A percentile compares a stretch with the other conserved stretches of the same genome.
Evolutionary conservation across 1,140 invertebrate species (phyloP).

Genomic region (Ooceraea biroi): DNA sequence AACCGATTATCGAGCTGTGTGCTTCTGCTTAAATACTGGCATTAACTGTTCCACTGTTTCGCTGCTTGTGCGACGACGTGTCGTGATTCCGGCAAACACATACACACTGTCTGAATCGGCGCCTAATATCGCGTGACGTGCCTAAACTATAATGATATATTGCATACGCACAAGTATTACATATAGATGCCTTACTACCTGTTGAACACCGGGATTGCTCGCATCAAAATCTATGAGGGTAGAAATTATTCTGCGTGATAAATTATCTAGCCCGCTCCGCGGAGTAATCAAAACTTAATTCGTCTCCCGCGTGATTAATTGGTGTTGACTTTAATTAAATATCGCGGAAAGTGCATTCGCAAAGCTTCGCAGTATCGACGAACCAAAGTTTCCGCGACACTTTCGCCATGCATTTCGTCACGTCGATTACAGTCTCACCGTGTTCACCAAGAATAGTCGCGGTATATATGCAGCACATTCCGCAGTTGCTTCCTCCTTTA

Average conservation of each 20-base stretch:
- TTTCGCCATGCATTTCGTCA: not conserved
- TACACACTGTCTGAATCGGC: not conserved
- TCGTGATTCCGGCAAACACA: too few species aligned
- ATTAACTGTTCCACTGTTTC: too few species aligned
- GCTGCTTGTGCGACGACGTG: too few species aligned
- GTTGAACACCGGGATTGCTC: conserved; percentile 55
- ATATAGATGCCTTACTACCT: conserved; percentile 50
- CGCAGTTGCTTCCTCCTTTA: not conserved
- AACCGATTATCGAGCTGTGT: not conserved
- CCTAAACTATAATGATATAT: conserved; percentile 53
- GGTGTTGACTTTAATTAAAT: conserved; percentile 15
- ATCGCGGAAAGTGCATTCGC: not conserved
- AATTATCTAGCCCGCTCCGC: conserved; percentile 7
- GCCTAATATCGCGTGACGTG: conserved; percentile 44
- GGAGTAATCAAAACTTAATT: not conserved
- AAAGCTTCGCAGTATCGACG: not conserved
- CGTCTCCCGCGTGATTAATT: conserved; percentile 1
- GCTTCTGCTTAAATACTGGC: conserved; percentile 8
- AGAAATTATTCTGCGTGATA: conserved; percentile 35
- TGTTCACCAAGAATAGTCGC: not conserved
- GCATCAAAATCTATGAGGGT: conserved; percentile 52
- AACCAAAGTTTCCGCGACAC: conserved; percentile 8
- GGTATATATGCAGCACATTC: not conserved
- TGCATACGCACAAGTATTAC: not conserved
- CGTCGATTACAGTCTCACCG: not conserved